Base-by-base conservation (phyloP, 2,113 vertebrate species). In the Phasianus colchicus region DNA sequence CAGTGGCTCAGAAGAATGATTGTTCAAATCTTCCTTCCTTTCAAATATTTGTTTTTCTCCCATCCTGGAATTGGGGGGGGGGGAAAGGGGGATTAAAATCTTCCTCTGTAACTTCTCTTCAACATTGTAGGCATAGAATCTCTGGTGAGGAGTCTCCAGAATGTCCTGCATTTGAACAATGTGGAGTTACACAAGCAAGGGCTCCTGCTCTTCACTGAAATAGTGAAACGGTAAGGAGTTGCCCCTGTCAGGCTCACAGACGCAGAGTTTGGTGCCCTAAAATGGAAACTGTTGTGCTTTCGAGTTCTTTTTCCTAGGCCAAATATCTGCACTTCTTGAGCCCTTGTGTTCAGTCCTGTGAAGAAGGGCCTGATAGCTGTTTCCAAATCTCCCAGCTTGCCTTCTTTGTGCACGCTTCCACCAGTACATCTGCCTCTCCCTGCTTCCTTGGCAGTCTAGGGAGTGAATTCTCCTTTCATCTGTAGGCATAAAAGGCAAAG, bases 141-240 rank as follows among this genome's bases (percentile, higher is more conserved):
- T 48, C 91, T 99, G 90, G 95, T 99, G 95, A 98, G 98, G 89
- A 99, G 99, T 96, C 97, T 99, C 52, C 98, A 97, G 75, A 95
- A 93, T 89, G 97, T 97, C 84, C 94, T 99, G 89, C 97, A 83
- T 91, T 80, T 98, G 96, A 98, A 98, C 95, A 99, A 98, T 50
- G 80, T 96, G 30, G 99, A 99, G 70, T 97, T 99, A 77, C 98
- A 98, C 40, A 99, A 98, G 93, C 98, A 99, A 95, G 99, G 99
- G 55, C 96, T 99, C 54, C 96, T 98, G 89, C 98, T 99, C 27
- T 98, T 99, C 17, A 97, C 98, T 50, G 98, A 98, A 96, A 98
- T 99, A 94, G 96, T 99, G 96, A 98, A 98, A 86, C 97, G 98
- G 99, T 99, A 96, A 97, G 96, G 29, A 38, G 58, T 27, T 60